These are phyloP conservation scores for Phoeniculus purpureus DNA, from an alignment of 2,797 vertebrate genomes.

Conservation along the genomic window DNA sequence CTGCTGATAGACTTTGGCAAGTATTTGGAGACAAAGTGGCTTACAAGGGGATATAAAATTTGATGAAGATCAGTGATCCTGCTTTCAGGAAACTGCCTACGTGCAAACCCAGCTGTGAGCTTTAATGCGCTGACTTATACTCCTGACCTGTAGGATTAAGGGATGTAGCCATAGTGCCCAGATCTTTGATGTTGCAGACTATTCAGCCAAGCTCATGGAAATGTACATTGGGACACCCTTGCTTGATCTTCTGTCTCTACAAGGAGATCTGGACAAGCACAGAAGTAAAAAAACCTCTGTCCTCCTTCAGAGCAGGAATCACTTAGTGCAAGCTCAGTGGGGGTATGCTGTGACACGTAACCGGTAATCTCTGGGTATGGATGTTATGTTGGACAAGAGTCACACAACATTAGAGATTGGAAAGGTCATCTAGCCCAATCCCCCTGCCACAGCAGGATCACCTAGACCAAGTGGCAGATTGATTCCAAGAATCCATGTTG, in stretches of 20 bases:
- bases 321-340: neutral
- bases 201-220: neutral
- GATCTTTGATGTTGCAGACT: neutral
- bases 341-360: fast-evolving
- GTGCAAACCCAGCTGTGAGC: neutral
- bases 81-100: neutral
- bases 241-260: neutral
- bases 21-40: neutral
- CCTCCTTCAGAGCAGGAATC: neutral
- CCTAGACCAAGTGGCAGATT: neutral
- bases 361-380: too few species aligned
- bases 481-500: neutral
- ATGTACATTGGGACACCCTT: neutral
- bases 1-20: neutral
- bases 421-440: too few species aligned
- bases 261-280: neutral
- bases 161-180: neutral
- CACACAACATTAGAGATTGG: too few species aligned
- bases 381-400: neutral
- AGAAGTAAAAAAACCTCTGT: neutral
- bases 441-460: too few species aligned
- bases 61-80: neutral
- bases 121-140: neutral
- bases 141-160: neutral
- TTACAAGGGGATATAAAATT: neutral